These are phyloP conservation scores for Dromius quadrimaculatus DNA, from an alignment of 2,888 invertebrate genomes.

Conservation along the genomic window DNA sequence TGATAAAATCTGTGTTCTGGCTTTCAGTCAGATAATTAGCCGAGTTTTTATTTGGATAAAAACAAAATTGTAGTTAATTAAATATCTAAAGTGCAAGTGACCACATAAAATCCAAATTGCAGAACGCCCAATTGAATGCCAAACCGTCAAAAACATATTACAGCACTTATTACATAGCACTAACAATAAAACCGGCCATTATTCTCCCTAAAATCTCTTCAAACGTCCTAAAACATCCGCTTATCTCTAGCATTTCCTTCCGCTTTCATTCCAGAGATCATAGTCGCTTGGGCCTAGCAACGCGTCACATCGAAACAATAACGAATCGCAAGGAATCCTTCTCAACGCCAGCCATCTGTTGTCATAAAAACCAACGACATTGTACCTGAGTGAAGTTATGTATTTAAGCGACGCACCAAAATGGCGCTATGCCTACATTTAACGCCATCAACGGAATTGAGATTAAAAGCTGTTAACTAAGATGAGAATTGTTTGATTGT, in stretches of 20 bases:
- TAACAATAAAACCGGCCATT: constrained; percentile 28
- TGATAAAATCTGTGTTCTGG: constrained; percentile 5
- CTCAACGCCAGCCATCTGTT: constrained; percentile 21
- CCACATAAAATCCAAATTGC: constrained; percentile 14
- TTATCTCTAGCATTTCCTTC: constrained; percentile 27
- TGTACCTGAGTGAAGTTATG: constrained; percentile 21
- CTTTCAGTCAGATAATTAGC: not conserved
- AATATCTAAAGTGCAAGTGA: too few relatives aligned
- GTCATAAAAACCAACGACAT: constrained; percentile 28
- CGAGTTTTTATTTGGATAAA: too few relatives aligned
- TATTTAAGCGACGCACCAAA: not conserved
- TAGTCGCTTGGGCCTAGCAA: constrained; percentile 12
- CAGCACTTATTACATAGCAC: constrained; percentile 26
- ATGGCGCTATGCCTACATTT: constrained; percentile 3
- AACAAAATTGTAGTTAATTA: too few relatives aligned
- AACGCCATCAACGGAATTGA: not conserved
- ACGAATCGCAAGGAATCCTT: constrained; percentile 11
- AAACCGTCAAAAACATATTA: constrained; percentile 31
- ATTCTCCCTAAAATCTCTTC: constrained; percentile 28
- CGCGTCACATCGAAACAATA: constrained; percentile 35
- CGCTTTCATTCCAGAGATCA: constrained; percentile 17
- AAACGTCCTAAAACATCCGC: constrained; percentile 23
- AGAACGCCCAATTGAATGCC: constrained; percentile 22
- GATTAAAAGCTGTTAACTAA: not conserved
- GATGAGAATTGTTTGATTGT: constrained; percentile 19